These are phyloP conservation scores for Xylophagus ater DNA, from an alignment of 2,888 invertebrate genomes.

Conservation along the genomic window DNA sequence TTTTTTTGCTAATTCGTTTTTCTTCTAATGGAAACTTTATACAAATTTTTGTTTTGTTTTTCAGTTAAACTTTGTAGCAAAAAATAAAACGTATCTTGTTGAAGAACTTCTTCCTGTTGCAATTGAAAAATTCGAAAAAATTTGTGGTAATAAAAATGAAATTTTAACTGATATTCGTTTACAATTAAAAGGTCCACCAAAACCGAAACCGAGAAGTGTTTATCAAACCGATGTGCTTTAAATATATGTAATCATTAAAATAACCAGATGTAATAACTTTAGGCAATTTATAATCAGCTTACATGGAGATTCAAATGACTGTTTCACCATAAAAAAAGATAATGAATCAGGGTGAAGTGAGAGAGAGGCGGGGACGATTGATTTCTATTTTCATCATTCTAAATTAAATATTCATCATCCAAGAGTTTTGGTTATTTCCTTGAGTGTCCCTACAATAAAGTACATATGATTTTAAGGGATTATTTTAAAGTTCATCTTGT, in stretches of 20 bases:
- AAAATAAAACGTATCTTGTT: slow-evolving; percentile 33
- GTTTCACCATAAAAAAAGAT: too few relatives aligned
- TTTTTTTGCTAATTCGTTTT: background rate
- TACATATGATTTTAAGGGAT: too few relatives aligned
- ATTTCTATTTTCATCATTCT: too few relatives aligned
- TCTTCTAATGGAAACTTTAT: background rate
- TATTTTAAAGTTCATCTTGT: too few relatives aligned
- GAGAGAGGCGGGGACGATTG: too few relatives aligned
- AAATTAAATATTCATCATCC: too few relatives aligned
- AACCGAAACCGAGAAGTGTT: slow-evolving; percentile 37
- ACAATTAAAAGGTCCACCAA: slow-evolving; percentile 27
- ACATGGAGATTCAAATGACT: too few relatives aligned
- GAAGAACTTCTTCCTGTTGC: slow-evolving; percentile 35
- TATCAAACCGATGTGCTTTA: slow-evolving; percentile 38
- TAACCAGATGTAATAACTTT: too few relatives aligned
- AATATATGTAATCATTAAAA: slow-evolving; percentile 5
- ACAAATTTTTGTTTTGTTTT: slow-evolving; percentile 15
- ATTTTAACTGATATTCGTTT: slow-evolving; percentile 27
- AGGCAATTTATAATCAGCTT: too few relatives aligned
- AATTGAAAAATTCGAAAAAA: slow-evolving; percentile 32
- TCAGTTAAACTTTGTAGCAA: slow-evolving; percentile 36
- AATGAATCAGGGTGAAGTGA: too few relatives aligned
- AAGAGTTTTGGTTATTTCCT: too few relatives aligned
- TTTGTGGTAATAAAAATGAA: slow-evolving; percentile 28
- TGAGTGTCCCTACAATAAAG: too few relatives aligned